Conservation (phyloP, 2,888 invertebrate genomes). For the Serripes groenlandicus region DNA sequence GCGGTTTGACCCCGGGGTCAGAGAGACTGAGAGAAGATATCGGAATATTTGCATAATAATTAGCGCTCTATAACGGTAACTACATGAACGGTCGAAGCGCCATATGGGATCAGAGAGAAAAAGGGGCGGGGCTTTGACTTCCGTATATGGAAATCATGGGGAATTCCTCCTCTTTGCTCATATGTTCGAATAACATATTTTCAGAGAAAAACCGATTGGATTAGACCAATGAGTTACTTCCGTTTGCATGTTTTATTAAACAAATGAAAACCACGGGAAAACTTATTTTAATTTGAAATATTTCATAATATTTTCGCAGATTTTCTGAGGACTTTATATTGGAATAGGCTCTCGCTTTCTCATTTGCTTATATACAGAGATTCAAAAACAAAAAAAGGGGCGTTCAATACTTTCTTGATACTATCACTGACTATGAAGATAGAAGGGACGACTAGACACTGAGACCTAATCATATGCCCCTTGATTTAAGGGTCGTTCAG, state of each 20-base stretch:
- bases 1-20: constrained; percentile 52
- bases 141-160: constrained; percentile 31
- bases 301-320: too few species aligned
- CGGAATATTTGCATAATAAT: constrained; percentile 68
- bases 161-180: neutral
- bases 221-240: neutral
- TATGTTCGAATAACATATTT: neutral
- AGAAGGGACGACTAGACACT: too few species aligned
- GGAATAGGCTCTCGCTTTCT: too few species aligned
- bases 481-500: too few species aligned
- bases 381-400: too few species aligned
- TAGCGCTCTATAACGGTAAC: constrained; percentile 56
- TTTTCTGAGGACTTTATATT: too few species aligned
- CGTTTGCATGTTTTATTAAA: neutral
- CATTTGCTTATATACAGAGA: too few species aligned
- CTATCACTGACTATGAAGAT: too few species aligned
- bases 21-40: constrained; percentile 48
- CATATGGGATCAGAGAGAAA: constrained; percentile 59
- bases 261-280: too few species aligned
- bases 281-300: too few species aligned
- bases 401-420: too few species aligned
- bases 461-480: too few species aligned
- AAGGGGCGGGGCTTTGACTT: constrained; percentile 15
- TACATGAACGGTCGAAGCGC: constrained; percentile 40
- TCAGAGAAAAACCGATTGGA: constrained; percentile 6